Conservation (phyloP, 2,113 vertebrate genomes). For the Camelus bactrianus region DNA sequence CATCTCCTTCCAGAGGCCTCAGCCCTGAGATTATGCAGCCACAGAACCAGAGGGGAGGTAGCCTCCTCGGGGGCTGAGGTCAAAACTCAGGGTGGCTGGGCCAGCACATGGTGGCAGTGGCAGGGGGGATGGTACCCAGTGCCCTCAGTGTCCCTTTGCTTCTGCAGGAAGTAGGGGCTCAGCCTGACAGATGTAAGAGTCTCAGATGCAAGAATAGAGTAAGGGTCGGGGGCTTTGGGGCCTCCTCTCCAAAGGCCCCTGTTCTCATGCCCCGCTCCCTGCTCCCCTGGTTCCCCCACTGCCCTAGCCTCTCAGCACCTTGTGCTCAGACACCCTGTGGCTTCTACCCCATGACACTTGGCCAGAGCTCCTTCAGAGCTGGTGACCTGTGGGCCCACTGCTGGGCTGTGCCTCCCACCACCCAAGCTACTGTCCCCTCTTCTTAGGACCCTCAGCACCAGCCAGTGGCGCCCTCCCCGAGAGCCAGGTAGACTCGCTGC, state of each 20-base stretch:
- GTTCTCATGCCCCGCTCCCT: too few species aligned
- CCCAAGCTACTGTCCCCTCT: background rate
- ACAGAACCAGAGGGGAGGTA: background rate
- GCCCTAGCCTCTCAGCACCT: background rate
- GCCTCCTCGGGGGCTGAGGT: background rate
- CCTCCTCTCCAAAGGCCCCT: background rate
- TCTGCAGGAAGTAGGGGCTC: background rate
- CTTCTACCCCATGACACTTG: background rate
- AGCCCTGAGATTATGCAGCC: background rate
- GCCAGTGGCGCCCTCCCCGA: slow-evolving; percentile 87
- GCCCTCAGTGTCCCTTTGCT: background rate
- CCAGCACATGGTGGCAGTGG: background rate
- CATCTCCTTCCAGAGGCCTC: background rate
- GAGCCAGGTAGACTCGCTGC: slow-evolving; percentile 96
- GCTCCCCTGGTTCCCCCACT: background rate
- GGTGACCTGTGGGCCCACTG: background rate
- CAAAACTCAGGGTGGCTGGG: too few species aligned
- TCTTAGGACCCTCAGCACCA: slow-evolving; percentile 71
- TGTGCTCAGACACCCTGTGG: background rate
- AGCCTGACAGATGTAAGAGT: background rate
- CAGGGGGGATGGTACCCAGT: background rate
- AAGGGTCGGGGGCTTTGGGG: background rate
- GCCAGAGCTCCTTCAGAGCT: background rate
- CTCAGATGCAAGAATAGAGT: background rate
- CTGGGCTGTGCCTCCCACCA: background rate